These are phyloP conservation scores for Microtus richardsoni DNA, from an alignment of 2,113 vertebrate genomes.

Conservation along the genomic window DNA sequence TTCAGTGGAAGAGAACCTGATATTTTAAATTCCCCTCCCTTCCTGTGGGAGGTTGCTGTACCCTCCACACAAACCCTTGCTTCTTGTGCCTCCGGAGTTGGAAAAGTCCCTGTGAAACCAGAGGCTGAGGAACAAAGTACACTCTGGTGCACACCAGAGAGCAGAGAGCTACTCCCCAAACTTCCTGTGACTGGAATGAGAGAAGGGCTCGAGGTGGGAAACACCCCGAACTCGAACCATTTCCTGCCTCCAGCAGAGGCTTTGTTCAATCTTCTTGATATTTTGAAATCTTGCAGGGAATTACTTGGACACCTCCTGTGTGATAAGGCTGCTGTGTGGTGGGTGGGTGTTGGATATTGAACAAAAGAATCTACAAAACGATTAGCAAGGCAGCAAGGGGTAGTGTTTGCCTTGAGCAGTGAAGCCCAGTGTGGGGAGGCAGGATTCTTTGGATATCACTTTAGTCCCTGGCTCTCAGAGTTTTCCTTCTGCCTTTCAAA, in stretches of 20 bases:
- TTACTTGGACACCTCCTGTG: neutral
- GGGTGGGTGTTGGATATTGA: neutral
- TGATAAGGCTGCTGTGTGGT: neutral
- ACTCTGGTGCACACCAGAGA: neutral
- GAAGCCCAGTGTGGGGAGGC: no score
- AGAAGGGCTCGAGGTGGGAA: neutral
- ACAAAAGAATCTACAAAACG: neutral
- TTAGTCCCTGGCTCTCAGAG: neutral
- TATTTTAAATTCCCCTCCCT: slow-evolving; percentile 81
- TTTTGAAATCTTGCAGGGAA: neutral
- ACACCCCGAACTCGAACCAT: neutral
- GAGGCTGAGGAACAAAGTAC: slow-evolving; percentile 47
- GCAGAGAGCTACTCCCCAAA: neutral
- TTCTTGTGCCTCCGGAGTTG: slow-evolving; percentile 65
- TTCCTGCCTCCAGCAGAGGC: neutral
- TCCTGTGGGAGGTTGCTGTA: slow-evolving; percentile 65
- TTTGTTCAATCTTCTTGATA: neutral
- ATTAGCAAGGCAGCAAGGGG: neutral
- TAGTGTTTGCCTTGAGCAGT: neutral
- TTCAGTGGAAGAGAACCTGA: slow-evolving; percentile 75
- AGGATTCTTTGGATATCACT: neutral
- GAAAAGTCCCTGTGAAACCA: slow-evolving; percentile 34
- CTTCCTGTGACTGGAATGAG: neutral
- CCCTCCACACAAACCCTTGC: slow-evolving; percentile 52
- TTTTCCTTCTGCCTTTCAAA: neutral